Percentiles rank a stretch among this genome's conserved stretches.
Evolutionary conservation across 2,113 vertebrate genomes (phyloP).

Genomic region (Oncorhynchus clarkii): DNA sequence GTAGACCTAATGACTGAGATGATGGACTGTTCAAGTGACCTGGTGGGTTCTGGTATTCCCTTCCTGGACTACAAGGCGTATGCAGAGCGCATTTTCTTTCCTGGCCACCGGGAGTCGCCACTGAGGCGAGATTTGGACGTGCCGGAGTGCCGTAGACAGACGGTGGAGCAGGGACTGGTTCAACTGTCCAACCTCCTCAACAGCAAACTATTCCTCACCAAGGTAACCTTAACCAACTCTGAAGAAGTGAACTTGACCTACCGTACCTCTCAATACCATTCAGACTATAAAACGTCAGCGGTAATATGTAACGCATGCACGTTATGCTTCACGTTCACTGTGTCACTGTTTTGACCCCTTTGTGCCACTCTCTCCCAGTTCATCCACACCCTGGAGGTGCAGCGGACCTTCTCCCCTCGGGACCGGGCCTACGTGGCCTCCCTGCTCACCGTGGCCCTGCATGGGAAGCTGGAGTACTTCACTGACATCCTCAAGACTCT

Average conservation of each 20-base stretch:
- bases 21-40: slow-evolving; percentile 96
- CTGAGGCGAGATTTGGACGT: slow-evolving; percentile 89
- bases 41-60: slow-evolving; percentile 93
- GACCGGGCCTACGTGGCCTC: slow-evolving; percentile 95
- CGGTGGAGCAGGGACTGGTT: slow-evolving; percentile 90
- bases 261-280: too few species aligned
- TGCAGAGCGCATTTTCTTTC: slow-evolving; percentile 94
- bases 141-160: slow-evolving; percentile 86
- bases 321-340: too few species aligned
- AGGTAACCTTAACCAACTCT: background rate
- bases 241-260: too few species aligned
- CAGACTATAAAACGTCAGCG: too few species aligned
- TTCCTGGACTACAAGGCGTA: slow-evolving; percentile 93
- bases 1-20: slow-evolving; percentile 98
- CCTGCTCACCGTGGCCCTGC: slow-evolving; percentile 88
- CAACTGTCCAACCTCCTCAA: slow-evolving; percentile 96
- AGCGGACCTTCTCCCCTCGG: slow-evolving; percentile 90
- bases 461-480: slow-evolving; percentile 96
- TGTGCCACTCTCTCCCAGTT: slow-evolving; percentile 67
- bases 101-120: slow-evolving; percentile 90
- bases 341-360: background rate
- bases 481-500: slow-evolving; percentile 95
- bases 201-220: slow-evolving; percentile 94
- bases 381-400: slow-evolving; percentile 94
- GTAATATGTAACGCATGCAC: too few species aligned